Evolutionary conservation across 2,888 invertebrate species (phyloP).

Genomic region (Lasioglossum calceatum): DNA sequence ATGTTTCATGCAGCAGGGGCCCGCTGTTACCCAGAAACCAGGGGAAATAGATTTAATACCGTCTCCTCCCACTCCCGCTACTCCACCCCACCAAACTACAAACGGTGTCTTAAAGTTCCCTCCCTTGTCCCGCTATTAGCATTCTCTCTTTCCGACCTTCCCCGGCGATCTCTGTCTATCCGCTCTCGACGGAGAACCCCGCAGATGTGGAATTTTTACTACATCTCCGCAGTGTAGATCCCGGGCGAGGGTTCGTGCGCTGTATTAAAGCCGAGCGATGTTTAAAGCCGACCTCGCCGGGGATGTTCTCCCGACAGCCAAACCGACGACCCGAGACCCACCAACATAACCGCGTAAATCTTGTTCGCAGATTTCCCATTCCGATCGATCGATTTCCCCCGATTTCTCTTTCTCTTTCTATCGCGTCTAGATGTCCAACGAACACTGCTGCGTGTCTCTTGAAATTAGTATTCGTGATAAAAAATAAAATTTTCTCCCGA

Average conservation of each 20-base stretch:
- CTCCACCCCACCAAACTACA: conserved; percentile 26
- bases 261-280: conserved; percentile 73
- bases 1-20: conserved; percentile 35
- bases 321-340: conserved; percentile 1
- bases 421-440: not conserved
- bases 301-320: not conserved
- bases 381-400: not conserved
- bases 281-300: conserved; percentile 72
- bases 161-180: conserved; percentile 15
- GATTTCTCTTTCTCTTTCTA: not conserved
- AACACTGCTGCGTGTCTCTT: too few relatives aligned
- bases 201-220: conserved; percentile 80
- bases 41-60: conserved; percentile 60
- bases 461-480: too few relatives aligned
- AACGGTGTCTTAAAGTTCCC: conserved; percentile 59
- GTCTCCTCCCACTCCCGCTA: not conserved
- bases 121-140: conserved; percentile 48
- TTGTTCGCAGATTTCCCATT: not conserved
- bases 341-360: not conserved
- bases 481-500: too few relatives aligned
- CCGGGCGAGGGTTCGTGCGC: conserved; percentile 73
- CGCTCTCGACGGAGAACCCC: conserved; percentile 56
- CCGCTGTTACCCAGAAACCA: conserved; percentile 34
- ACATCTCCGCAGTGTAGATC: conserved; percentile 72
- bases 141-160: conserved; percentile 22